Percentiles rank a stretch among this genome's conserved stretches.
These are phyloP conservation scores for Festucalex cinctus DNA, from an alignment of 2,113 vertebrate genomes.

Conservation along the genomic window DNA sequence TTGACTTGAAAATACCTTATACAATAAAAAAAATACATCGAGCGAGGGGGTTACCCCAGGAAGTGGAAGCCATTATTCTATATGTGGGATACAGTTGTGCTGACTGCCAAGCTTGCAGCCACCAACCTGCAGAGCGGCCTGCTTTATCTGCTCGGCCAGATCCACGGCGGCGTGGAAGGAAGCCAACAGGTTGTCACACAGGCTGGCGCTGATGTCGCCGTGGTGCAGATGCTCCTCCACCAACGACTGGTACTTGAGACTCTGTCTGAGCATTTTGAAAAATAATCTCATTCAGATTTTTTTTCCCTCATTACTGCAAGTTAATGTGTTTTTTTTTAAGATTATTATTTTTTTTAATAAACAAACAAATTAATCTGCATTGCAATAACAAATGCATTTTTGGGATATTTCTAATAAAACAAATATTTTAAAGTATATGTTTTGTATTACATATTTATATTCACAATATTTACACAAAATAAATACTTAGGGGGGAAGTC, in stretches of 20 bases:
- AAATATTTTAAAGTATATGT: too few species aligned
- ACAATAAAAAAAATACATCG: background rate
- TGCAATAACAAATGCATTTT: too few species aligned
- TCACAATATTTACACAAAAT: too few species aligned
- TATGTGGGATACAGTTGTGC: background rate
- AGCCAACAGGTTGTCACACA: conserved; percentile 81
- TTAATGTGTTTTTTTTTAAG: too few species aligned
- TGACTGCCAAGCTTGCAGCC: background rate
- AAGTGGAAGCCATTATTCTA: conserved; percentile 3
- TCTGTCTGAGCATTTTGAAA: conserved; percentile 75
- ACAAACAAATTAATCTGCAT: too few species aligned
- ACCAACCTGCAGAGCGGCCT: conserved; percentile 65
- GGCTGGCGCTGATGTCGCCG: conserved; percentile 73
- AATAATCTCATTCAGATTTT: too few species aligned
- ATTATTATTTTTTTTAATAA: too few species aligned
- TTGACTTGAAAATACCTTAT: conserved; percentile 1
- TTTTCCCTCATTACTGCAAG: too few species aligned
- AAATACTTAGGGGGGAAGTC: too few species aligned
- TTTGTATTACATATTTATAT: too few species aligned
- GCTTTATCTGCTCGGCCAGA: conserved; percentile 80
- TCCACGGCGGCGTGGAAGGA: conserved; percentile 82
- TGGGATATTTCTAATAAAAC: too few species aligned
- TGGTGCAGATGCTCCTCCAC: conserved; percentile 85
- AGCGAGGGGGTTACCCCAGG: background rate
- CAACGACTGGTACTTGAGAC: conserved; percentile 83